A percentile compares a stretch with the other conserved stretches of the same genome.
These are phyloP conservation scores for Dolichomitus sp. DNA, from an alignment of 2,888 invertebrate species.

Conservation along the genomic window DNA sequence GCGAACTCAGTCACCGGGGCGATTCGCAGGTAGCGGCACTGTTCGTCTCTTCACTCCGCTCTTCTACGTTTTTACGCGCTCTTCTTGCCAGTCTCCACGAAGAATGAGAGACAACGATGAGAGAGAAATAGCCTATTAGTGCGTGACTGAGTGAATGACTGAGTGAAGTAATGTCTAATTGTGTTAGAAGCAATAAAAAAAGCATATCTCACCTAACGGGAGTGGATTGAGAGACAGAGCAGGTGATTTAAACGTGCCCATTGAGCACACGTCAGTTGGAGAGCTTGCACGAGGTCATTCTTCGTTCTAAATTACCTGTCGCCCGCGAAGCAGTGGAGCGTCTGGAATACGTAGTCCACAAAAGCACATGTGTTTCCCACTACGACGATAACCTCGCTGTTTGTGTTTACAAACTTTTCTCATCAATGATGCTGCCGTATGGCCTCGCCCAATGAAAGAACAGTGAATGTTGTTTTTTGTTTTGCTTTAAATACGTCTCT, in stretches of 20 bases:
- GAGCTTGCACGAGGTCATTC: not conserved
- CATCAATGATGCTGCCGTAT: not conserved
- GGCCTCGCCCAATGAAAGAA: constrained; percentile 47
- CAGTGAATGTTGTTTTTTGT: not conserved
- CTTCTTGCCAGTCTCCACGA: constrained; percentile 1
- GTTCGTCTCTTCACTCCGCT: constrained; percentile 63
- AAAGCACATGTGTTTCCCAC: constrained; percentile 58
- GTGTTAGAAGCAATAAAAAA: not conserved
- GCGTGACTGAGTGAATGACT: constrained; percentile 20
- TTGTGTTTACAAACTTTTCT: constrained; percentile 67
- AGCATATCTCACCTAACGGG: not conserved
- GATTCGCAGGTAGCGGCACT: constrained; percentile 82
- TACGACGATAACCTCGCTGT: constrained; percentile 23
- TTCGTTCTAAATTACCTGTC: not conserved
- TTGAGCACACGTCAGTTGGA: not conserved
- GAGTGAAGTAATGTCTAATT: constrained; percentile 2
- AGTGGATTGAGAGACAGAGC: not conserved
- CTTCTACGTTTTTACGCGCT: constrained; percentile 37
- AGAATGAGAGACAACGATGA: constrained; percentile 37
- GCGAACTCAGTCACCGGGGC: constrained; percentile 83
- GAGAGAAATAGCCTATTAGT: constrained; percentile 10
- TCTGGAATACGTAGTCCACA: not conserved
- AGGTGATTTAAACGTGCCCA: constrained; percentile 6
- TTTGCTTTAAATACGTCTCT: not conserved
- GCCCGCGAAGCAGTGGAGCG: not conserved